Conservation (phyloP, 1,140 invertebrate species). For the Cyrtorhinus lividipennis region DNA sequence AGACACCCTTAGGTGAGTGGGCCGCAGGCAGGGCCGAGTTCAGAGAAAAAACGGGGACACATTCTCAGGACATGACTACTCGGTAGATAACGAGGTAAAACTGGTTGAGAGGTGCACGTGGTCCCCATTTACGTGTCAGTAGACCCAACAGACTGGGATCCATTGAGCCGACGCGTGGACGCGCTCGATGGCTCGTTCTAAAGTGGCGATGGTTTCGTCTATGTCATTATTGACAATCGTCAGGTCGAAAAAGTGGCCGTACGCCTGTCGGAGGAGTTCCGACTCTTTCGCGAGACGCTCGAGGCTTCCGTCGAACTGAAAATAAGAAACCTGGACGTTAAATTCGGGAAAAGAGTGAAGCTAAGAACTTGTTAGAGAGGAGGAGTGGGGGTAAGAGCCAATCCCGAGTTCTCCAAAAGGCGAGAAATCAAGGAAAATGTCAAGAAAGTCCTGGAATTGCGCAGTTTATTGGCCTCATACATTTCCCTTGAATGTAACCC, state of each 20-base stretch:
- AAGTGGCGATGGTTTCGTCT: constrained; percentile 85
- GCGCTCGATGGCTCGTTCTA: constrained; percentile 80
- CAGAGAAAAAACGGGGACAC: too few species aligned
- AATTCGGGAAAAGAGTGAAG: constrained; percentile 7
- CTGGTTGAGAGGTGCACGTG: constrained; percentile 8
- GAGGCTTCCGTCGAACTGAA: constrained; percentile 86
- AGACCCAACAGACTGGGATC: constrained; percentile 90
- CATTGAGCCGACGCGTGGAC: constrained; percentile 85
- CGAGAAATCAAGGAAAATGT: too few species aligned
- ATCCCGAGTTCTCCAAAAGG: too few species aligned
- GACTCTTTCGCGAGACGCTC: constrained; percentile 91
- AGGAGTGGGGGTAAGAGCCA: too few species aligned
- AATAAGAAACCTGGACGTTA: neutral
- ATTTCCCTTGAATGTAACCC: too few species aligned
- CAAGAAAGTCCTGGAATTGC: too few species aligned
- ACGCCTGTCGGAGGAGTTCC: constrained; percentile 84
- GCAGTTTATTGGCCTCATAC: too few species aligned
- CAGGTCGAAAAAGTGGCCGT: constrained; percentile 96
- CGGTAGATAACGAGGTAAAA: constrained; percentile 4
- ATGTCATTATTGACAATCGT: constrained; percentile 99
- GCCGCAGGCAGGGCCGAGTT: too few species aligned
- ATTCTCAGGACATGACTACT: too few species aligned
- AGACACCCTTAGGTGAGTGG: too few species aligned
- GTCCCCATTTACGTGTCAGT: constrained; percentile 45
- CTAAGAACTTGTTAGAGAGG: too few species aligned